phyloP scores from a whole-genome alignment of 2,113 vertebrate species.

The Phaetusa simplex region DNA sequence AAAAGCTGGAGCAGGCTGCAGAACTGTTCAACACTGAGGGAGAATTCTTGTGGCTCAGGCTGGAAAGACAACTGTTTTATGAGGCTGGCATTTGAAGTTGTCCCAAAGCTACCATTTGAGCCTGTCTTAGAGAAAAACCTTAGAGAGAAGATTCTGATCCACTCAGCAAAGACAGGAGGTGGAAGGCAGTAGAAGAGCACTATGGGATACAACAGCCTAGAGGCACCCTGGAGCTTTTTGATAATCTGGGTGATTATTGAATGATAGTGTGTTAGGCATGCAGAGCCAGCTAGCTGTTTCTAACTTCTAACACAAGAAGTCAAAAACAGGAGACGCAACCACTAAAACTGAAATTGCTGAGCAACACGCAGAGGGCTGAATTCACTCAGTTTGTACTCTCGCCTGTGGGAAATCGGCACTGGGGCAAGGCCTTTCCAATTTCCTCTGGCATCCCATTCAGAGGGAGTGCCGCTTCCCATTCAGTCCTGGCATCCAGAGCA shows the following conservation, averaged over 20 bases:
- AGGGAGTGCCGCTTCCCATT: not conserved
- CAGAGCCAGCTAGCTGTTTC: not conserved
- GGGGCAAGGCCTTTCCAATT: not conserved
- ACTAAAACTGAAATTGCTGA: not conserved
- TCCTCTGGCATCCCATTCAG: not conserved
- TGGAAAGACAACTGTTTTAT: not conserved
- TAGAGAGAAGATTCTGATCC: not conserved
- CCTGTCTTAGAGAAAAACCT: not conserved
- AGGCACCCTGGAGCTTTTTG: not conserved
- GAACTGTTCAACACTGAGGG: not conserved
- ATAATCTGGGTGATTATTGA: not conserved
- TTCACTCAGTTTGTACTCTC: not conserved
- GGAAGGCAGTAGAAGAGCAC: not conserved
- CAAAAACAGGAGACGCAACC: not conserved
- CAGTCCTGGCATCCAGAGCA: not conserved
- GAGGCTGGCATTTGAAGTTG: not conserved
- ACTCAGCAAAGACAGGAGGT: not conserved
- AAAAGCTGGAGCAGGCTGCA: not conserved
- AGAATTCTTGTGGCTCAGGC: not conserved
- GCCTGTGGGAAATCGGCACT: not conserved
- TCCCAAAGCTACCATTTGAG: not conserved
- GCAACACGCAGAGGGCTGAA: not conserved
- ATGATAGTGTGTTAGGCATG: not conserved
- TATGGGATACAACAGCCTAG: not conserved
- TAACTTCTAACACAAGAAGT: not conserved